Evolutionary conservation across 2,888 invertebrate species (phyloP).

Genomic region (Cryptophagus acutangulus): DNA sequence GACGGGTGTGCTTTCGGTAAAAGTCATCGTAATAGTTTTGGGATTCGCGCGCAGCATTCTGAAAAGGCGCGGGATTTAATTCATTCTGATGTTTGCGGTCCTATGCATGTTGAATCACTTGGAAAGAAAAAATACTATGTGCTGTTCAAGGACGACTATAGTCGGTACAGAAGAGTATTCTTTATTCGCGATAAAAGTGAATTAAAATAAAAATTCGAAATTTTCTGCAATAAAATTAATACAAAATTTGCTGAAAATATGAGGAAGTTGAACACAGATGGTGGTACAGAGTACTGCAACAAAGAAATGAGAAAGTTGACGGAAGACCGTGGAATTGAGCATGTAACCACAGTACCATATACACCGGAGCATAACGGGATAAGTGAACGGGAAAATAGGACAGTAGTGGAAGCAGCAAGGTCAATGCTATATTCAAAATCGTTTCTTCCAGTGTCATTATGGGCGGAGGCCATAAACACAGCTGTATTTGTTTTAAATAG

Average conservation of each 20-base stretch:
- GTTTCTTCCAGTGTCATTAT: conserved; percentile 14
- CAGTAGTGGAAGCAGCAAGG: conserved; percentile 17
- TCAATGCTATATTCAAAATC: conserved; percentile 18
- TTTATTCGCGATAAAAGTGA: conserved; percentile 21
- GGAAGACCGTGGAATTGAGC: conserved; percentile 19
- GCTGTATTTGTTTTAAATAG: conserved; percentile 20
- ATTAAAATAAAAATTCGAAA: conserved; percentile 12
- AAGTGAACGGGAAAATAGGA: conserved; percentile 17
- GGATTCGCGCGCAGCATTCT: not conserved
- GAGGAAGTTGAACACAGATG: conserved; percentile 9
- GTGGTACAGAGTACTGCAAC: conserved; percentile 15
- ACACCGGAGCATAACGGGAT: conserved; percentile 16
- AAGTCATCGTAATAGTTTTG: not conserved
- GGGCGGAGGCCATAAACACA: conserved; percentile 21
- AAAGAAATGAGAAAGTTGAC: conserved; percentile 11
- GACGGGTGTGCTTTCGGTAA: not conserved
- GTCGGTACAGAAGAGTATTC: conserved; percentile 18
- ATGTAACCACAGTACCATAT: conserved; percentile 14
- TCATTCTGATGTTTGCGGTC: conserved; percentile 6
- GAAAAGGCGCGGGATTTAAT: not conserved
- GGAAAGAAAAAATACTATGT: conserved; percentile 18
- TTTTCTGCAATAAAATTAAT: conserved; percentile 4
- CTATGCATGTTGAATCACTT: conserved; percentile 15
- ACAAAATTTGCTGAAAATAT: conserved; percentile 13
- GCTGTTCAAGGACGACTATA: conserved; percentile 20